phyloP scores from a whole-genome alignment of 2,797 vertebrate species.

The Phoeniculus purpureus region DNA sequence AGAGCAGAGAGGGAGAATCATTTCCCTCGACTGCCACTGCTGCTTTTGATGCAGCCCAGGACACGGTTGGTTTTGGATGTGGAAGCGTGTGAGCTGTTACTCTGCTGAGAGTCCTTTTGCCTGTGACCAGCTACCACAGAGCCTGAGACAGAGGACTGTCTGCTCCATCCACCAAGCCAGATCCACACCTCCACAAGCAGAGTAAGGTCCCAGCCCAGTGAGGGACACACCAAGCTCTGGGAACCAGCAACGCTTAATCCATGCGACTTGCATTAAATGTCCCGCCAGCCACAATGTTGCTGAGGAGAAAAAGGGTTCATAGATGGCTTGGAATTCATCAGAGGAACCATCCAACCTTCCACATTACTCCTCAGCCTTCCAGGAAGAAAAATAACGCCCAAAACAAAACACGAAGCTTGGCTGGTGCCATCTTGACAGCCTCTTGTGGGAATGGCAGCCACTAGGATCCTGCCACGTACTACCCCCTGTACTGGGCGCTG shows the following conservation, averaged over 20 bases:
- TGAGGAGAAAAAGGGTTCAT: not conserved
- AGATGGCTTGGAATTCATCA: not conserved
- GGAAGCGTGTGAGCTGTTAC: too few species aligned
- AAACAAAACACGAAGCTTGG: not conserved
- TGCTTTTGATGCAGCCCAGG: too few species aligned
- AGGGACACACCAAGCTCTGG: not conserved
- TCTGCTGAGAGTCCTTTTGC: not conserved
- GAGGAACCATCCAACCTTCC: not conserved
- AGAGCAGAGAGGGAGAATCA: too few species aligned
- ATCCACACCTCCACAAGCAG: not conserved
- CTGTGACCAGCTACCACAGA: not conserved
- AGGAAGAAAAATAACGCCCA: not conserved
- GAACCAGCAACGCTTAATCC: not conserved
- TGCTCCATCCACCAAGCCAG: not conserved
- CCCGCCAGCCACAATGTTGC: not conserved
- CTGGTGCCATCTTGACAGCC: too few species aligned
- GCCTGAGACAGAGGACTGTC: not conserved
- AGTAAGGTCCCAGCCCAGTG: accelerated
- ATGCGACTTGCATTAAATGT: not conserved
- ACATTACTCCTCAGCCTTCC: not conserved
- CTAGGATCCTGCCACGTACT: too few species aligned
- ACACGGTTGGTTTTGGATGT: not conserved
- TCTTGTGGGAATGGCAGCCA: too few species aligned
- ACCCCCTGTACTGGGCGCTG: too few species aligned
- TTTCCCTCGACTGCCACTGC: too few species aligned